Evolutionary conservation across 2,113 vertebrate species (phyloP), one percentile per base, ranked within the genome.

Genomic region (Pseudonaja textilis): DNA sequence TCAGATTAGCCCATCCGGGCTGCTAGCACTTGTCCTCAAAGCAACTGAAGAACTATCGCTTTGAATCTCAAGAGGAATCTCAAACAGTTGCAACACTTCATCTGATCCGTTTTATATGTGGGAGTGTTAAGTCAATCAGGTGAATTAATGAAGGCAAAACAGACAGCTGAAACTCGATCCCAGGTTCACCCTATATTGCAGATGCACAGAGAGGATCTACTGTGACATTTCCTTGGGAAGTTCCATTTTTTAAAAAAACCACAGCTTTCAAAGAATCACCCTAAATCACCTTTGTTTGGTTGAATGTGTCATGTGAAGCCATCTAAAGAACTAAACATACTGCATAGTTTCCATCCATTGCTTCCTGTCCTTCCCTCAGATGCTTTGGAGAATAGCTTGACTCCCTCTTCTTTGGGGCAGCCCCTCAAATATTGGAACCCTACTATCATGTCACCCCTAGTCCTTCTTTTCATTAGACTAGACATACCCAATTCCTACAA

Each of bases 61-160:
- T 91, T 42, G 47, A 18, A 86, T 85, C 55, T 91, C 42, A 47
- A 42, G 25, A 20, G 3, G 6, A 9, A 86, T 61, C 90, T 57
- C 25, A 20, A 59, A 47, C 90, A 50, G 81, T 29, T 47, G 55
- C 29, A 18, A 26, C 29, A 47, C 39, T 57, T 39, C 55, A 47
- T 47, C 81, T 29, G 56, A 42, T 26, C 42, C 25, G 8, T 86
- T 91, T 91, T 85, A 87, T 91, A 81, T 3, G 74, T 39, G 81
- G 55, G 85, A 86, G 39, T 86, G 57, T 87, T 50, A 87, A 59
- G 54, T 50, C 85, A 91, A 87, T 86, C 5, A n/a, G 54, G 12
- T 87, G 85, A 91, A 91, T 91, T 91, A 87, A 86, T 59, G 85
- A 91, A 22, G 34, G 81, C 29, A 87, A 59, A 57, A 59, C 47